Base-by-base conservation (phyloP, 2,888 invertebrate genomes). In the Troilus luridus region DNA sequence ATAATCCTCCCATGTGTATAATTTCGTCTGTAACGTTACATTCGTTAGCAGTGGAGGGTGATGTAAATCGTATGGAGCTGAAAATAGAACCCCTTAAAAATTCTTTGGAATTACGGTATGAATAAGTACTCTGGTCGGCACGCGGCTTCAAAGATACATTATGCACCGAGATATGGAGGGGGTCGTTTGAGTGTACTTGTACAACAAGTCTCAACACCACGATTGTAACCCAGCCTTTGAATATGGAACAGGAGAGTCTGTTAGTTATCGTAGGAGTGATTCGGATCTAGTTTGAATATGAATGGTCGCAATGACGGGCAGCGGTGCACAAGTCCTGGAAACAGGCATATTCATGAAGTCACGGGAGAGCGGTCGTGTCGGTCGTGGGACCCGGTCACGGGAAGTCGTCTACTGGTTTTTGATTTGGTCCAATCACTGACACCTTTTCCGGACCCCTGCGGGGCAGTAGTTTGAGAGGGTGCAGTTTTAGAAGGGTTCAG, bases 211-310 rank as follows among this genome's bases (percentile, higher is more conserved):
- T 72, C 72, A 27, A 14, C 72, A n/a, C 72, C 27, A 27, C 3
- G 27, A 14, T 72, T 72, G 14, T 72, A 27, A 72, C 27, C 14
- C 27, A 6, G 67, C 27, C 72, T 8, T 17, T 72, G 72, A 24
- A 72, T 72, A 72, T 72, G 72, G 72, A 72, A 72, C 27, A 72
- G 72, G 72, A 14, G 14, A 54, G 21, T 85, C 56, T 85, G 41
- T 85, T 56, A 56, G 81, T 56, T 85, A 85, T 56, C 81, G 56
- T 56, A 56, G 19, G 56, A 56, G 81, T 85, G 56, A 85, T 85
- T 72, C 81, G n/a, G 41, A 56, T 56, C 81, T 85, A 85, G 54
- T 85, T 85, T 85, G 81, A 85, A 85, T 85, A 85, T 85, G 81
- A 85, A 85, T 85, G 56, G 81, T 8, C 3, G 21, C 54, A 21